A percentile compares a stretch with the other conserved stretches of the same genome.
phyloP scores from a whole-genome alignment of 1,140 invertebrate genomes.

The Temnothorax longispinosus region DNA sequence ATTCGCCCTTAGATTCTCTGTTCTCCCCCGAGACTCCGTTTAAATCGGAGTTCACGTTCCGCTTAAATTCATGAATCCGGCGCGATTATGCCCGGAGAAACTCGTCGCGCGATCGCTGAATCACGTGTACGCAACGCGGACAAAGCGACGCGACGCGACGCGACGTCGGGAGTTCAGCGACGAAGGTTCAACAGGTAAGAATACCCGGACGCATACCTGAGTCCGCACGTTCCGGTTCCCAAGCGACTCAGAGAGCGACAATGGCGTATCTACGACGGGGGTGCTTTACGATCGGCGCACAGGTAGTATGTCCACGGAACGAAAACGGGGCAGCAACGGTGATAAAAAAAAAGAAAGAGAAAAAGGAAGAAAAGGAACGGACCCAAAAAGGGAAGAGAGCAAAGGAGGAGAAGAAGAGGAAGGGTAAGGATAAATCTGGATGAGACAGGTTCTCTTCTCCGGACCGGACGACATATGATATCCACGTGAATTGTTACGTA shows the following conservation, averaged over 20 bases:
- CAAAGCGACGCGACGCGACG: conserved; percentile 9
- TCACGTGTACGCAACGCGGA: conserved; percentile 48
- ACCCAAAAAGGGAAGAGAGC: background rate
- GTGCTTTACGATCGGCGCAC: conserved; percentile 42
- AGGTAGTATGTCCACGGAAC: conserved; percentile 12
- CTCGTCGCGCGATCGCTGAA: conserved; percentile 45
- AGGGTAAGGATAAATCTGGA: background rate
- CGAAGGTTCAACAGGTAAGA: conserved; percentile 57
- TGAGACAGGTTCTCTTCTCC: conserved; percentile 16
- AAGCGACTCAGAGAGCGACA: conserved; percentile 47
- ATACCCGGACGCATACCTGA: conserved; percentile 51
- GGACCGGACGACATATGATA: conserved; percentile 12
- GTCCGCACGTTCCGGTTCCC: conserved; percentile 45
- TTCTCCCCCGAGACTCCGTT: conserved; percentile 3
- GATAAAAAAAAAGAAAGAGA: background rate
- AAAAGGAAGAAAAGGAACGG: background rate
- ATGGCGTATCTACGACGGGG: conserved; percentile 37
- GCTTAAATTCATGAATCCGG: conserved; percentile 51
- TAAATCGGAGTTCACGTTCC: conserved; percentile 46
- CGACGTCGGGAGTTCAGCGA: conserved; percentile 23
- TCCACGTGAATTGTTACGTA: conserved; percentile 54
- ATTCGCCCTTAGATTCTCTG: conserved; percentile 38
- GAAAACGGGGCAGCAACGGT: conserved; percentile 9
- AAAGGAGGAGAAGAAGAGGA: background rate
- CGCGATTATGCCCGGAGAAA: conserved; percentile 19